phyloP scores from a whole-genome alignment of 2,113 vertebrate genomes.

The Numida meleagris region DNA sequence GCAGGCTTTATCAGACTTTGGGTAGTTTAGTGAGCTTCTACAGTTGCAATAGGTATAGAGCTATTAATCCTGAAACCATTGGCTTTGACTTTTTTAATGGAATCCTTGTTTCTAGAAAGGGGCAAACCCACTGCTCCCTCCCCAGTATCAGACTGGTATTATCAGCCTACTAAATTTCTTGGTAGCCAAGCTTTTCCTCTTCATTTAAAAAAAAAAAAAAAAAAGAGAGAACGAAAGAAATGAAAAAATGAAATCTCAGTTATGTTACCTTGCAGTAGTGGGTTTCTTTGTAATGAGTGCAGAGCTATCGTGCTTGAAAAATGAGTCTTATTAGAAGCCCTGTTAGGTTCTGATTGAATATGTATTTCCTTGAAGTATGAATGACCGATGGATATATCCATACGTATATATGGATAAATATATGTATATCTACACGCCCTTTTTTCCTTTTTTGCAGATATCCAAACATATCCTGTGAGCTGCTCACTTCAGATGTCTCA shows the following conservation, averaged over 20 bases:
- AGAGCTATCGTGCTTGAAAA: not conserved
- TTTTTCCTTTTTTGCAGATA: slow-evolving; percentile 79
- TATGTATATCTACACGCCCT: not conserved
- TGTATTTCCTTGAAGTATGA: not conserved
- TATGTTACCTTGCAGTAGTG: not conserved
- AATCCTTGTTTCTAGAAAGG: not conserved
- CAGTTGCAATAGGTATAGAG: not conserved
- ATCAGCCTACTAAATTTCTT: not conserved
- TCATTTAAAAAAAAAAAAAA: not conserved
- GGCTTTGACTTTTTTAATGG: not conserved
- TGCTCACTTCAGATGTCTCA: slow-evolving; percentile 95
- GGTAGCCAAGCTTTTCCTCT: not conserved
- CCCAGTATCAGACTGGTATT: not conserved
- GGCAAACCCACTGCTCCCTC: not conserved
- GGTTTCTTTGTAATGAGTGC: not conserved
- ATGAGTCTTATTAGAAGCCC: not conserved
- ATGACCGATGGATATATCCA: not conserved
- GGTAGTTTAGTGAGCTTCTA: not conserved
- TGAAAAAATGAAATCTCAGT: too few species aligned
- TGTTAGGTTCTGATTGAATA: not conserved
- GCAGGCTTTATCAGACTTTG: not conserved
- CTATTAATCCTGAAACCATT: not conserved
- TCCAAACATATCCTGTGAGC: slow-evolving; percentile 97
- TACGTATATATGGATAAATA: not conserved
- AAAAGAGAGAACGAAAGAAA: not conserved